Evolutionary conservation across 92 coral and sea anemone genomes (phyloP).

Genomic region (Umimayanthus chanpuru): DNA sequence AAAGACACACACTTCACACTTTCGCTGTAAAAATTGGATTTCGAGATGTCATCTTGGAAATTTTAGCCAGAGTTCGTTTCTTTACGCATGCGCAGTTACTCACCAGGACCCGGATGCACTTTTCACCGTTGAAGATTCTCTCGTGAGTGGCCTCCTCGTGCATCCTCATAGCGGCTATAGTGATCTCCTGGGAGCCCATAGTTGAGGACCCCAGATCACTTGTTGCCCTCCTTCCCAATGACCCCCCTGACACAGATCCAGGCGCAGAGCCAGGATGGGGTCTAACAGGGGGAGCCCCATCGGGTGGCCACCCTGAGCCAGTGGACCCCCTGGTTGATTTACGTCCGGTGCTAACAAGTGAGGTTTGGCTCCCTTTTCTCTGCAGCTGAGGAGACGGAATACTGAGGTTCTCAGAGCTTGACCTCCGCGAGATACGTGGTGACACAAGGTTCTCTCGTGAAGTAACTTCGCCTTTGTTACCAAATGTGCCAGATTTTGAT

Average conservation of each 20-base stretch:
- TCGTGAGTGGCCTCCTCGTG: constrained; percentile 76
- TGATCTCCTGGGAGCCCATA: constrained; percentile 93
- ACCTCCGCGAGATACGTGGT: constrained; percentile 80
- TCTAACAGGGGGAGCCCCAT: constrained; percentile 75
- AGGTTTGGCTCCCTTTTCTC: constrained; percentile 38
- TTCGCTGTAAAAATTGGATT: too few species aligned
- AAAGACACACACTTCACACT: too few species aligned
- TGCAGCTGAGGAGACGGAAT: constrained; percentile 40
- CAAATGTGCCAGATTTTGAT: constrained; percentile 37
- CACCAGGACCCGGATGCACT: constrained; percentile 87
- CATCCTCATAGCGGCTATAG: constrained; percentile 71
- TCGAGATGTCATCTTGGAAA: too few species aligned
- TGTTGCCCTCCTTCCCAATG: constrained; percentile 84
- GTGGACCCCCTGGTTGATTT: constrained; percentile 36
- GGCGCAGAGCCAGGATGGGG: constrained; percentile 78
- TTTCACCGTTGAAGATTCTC: constrained; percentile 82
- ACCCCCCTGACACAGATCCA: constrained; percentile 76
- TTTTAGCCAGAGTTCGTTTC: too few species aligned
- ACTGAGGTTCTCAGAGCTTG: constrained; percentile 79
- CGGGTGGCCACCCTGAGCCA: constrained; percentile 66
- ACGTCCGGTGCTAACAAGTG: constrained; percentile 40
- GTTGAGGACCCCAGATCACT: constrained; percentile 95
- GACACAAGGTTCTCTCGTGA: constrained; percentile 55
- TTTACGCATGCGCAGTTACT: constrained; percentile 36
- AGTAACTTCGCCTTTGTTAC: constrained; percentile 22